Conservation (phyloP, 2,113 vertebrate species). For the Pterophyllum scalare region DNA sequence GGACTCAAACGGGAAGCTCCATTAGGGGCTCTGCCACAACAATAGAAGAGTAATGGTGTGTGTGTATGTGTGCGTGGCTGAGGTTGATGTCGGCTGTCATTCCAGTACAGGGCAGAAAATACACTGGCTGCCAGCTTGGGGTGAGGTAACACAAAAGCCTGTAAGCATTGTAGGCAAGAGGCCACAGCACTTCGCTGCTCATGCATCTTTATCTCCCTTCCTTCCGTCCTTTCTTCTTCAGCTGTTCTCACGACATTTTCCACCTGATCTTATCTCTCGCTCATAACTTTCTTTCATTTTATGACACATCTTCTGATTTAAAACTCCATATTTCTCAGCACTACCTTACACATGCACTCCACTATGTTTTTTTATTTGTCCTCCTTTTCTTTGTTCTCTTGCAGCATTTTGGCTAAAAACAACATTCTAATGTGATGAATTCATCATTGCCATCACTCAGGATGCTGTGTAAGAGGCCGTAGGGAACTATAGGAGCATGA, state of each 20-base stretch:
- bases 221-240: slow-evolving; percentile 10
- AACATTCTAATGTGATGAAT: slow-evolving; percentile 44
- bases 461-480: slow-evolving; percentile 39
- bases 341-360: neutral
- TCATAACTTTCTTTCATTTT: slow-evolving; percentile 22
- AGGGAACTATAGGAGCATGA: slow-evolving; percentile 53
- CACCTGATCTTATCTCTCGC: slow-evolving; percentile 35
- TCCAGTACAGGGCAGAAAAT: slow-evolving; percentile 62
- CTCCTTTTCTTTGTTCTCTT: slow-evolving; percentile 10
- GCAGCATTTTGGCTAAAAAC: neutral
- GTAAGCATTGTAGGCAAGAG: slow-evolving; percentile 43
- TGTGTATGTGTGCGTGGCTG: slow-evolving; percentile 37
- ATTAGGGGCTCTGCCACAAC: slow-evolving; percentile 72
- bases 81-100: slow-evolving; percentile 73
- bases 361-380: neutral
- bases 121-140: slow-evolving; percentile 59
- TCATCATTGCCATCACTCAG: slow-evolving; percentile 48
- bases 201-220: slow-evolving; percentile 16
- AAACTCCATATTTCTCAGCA: neutral
- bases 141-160: slow-evolving; percentile 58
- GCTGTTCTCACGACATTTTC: slow-evolving; percentile 42
- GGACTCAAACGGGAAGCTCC: slow-evolving; percentile 67
- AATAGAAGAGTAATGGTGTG: slow-evolving; percentile 64
- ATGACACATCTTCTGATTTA: slow-evolving; percentile 12
- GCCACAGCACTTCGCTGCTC: slow-evolving; percentile 28